These are phyloP conservation scores for Paguma larvata DNA, from an alignment of 2,797 vertebrate species.

Conservation along the genomic window DNA sequence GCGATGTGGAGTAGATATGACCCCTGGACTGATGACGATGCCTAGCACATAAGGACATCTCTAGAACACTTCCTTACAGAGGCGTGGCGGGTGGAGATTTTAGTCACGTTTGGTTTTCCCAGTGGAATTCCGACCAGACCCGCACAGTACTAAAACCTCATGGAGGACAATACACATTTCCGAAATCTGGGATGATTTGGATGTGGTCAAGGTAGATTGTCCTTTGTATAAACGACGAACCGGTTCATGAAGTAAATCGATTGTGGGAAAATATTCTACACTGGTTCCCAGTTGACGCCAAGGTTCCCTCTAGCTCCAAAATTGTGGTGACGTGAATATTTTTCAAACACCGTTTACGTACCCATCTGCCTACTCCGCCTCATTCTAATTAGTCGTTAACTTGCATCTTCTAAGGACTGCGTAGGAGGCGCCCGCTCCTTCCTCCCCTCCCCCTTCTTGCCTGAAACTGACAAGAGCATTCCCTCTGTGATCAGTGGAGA, in stretches of 20 bases:
- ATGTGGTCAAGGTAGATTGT: no score
- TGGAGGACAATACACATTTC: not conserved
- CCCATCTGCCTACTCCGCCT: not conserved
- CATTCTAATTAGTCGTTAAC: not conserved
- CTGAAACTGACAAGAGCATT: not conserved
- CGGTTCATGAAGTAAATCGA: not conserved
- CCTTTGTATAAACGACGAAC: not conserved
- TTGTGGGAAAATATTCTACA: not conserved
- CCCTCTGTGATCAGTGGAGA: not conserved
- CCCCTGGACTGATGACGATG: not conserved
- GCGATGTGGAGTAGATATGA: not conserved
- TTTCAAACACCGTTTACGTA: not conserved
- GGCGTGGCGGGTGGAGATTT: not conserved
- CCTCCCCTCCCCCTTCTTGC: not conserved
- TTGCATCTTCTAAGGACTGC: not conserved
- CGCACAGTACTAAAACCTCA: not conserved
- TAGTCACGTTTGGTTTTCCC: not conserved
- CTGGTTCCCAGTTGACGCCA: not conserved
- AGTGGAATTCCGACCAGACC: not conserved
- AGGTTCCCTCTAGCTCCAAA: not conserved
- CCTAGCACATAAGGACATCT: rapidly evolving
- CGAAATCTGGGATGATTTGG: not conserved
- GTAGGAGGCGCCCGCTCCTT: not conserved
- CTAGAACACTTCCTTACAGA: no score
- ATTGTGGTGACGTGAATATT: not conserved